Evolutionary conservation across 2,113 vertebrate species (phyloP), one percentile per base, ranked within the genome.

Genomic region (Rhipidura dahli): DNA sequence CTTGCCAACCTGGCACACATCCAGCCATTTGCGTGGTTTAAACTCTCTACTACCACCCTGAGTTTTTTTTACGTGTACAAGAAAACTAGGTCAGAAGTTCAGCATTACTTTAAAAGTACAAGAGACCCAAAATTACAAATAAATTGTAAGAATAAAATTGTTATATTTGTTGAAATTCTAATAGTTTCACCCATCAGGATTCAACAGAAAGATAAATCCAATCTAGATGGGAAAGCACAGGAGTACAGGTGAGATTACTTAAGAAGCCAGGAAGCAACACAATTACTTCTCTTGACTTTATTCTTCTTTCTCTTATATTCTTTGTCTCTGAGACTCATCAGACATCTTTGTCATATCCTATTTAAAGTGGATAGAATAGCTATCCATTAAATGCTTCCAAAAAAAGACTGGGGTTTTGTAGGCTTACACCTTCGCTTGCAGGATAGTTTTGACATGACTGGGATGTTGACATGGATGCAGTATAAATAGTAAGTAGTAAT

Each of bases 21-120:
- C 2, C 17, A 75, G 7, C 15, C 0, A 1, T 69, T 47, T 37
- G 7, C 5, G 1, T 28, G 4, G 20, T 54, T 83, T 33, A 59
- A 20, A 54, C 26, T 71, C 26, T 49, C 42, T n/a, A 5, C 5
- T 28, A 68, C 8, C 6, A 64, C 22, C 8, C 5, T 47, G 8
- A 3, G 9, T 24, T 95, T 70, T 95, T 70, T 87, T 69, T 7
- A 47, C 4, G 8, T 51, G 13, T 30, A 51, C 1, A 77, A 77
- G 27, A 44, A 89, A 87, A 77, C 10, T 19, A 56, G 17, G 61
- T 49, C 37, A 81, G 50, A 84, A 75, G 17, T 60, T 91, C 27
- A 77, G 8, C 50, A 40, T 49, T 65, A 73, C 1, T 77, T 83
- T 57, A n/a, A 68, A 87, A 68, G 7, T 21, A 63, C 8, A 68